These are phyloP conservation scores for Odontophorus gujanensis DNA, from an alignment of 2,113 vertebrate species.

Conservation along the genomic window DNA sequence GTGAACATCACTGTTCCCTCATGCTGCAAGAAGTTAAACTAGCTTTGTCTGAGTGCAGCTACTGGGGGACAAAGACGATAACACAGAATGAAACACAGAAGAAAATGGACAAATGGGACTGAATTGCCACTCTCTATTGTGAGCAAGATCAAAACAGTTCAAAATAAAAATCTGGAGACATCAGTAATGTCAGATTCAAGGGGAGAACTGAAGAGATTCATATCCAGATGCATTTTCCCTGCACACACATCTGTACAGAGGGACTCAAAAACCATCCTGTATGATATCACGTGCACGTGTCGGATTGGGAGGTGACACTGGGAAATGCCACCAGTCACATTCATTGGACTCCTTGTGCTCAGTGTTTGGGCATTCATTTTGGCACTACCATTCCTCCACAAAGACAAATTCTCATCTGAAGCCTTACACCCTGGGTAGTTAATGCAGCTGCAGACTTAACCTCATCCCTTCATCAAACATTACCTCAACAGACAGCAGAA, in stretches of 20 bases:
- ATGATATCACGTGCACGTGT: too few relatives aligned
- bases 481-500: background rate
- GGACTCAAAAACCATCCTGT: background rate
- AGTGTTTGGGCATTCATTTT: background rate
- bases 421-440: accelerated
- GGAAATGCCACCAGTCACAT: background rate
- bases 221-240: background rate
- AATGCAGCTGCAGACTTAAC: background rate
- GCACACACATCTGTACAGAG: background rate
- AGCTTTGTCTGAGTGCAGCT: background rate
- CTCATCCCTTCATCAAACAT: background rate
- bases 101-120: background rate
- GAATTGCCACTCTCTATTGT: accelerated
- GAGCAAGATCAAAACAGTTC: background rate
- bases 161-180: background rate
- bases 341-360: background rate
- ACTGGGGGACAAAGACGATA: background rate
- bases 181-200: too few relatives aligned
- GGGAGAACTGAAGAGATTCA: background rate
- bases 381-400: accelerated
- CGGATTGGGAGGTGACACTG: background rate
- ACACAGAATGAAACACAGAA: background rate
- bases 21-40: background rate
- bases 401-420: background rate
- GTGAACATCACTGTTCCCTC: background rate